phyloP scores from a whole-genome alignment of 30 jellyfish, hydroid and myxozoan species.

The Hydra vulgaris region DNA sequence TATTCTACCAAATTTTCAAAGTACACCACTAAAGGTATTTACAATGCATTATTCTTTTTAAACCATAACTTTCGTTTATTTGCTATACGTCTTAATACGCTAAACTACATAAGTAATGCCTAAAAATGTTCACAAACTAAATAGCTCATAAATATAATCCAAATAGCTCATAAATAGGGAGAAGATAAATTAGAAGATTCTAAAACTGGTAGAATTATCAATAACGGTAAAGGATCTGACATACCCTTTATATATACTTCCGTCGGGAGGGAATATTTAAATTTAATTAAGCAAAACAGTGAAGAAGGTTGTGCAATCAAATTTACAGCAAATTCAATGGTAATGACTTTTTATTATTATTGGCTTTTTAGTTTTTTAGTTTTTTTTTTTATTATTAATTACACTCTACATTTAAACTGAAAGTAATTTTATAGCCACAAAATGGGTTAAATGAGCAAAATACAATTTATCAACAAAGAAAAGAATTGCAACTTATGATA shows the following conservation, averaged over 20 bases:
- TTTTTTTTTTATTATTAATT: too few species aligned
- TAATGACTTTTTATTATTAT: neutral
- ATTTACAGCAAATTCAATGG: neutral
- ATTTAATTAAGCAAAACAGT: neutral
- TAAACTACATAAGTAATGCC: too few species aligned
- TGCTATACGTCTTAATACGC: too few species aligned
- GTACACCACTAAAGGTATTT: neutral
- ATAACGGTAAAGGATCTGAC: neutral
- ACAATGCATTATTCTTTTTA: too few species aligned
- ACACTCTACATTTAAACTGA: neutral
- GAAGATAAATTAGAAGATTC: neutral
- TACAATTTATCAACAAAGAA: conserved; percentile 69
- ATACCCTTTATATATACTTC: neutral
- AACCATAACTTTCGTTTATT: too few species aligned
- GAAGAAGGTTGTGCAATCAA: neutral
- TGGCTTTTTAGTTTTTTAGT: neutral
- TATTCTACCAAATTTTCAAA: neutral
- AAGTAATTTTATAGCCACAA: neutral
- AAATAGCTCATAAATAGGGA: neutral
- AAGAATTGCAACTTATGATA: conserved; percentile 71
- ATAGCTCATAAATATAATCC: too few species aligned
- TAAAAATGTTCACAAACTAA: too few species aligned
- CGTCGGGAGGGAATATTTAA: neutral
- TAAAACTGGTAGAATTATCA: neutral
- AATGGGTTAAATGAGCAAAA: neutral